phyloP scores from a whole-genome alignment of 2,888 invertebrate species.

The Xanthorhoe spadicearia region DNA sequence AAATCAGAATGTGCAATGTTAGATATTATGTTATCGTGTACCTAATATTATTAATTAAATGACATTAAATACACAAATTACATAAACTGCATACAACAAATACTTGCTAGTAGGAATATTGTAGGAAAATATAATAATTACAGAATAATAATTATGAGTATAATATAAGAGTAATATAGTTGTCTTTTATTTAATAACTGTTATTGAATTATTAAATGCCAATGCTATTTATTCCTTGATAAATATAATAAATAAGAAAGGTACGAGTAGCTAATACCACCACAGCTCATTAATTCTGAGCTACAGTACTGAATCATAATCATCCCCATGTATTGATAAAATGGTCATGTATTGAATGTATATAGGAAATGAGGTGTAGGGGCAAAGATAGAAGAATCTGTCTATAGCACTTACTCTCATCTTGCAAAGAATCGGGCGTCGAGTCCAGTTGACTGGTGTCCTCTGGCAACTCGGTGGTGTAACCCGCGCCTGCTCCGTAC shows the following conservation, averaged over 20 bases:
- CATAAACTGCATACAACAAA: conserved; percentile 4
- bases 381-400: conserved; percentile 3
- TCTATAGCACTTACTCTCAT: conserved; percentile 59
- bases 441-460: conserved; percentile 50
- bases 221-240: neutral
- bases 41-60: neutral
- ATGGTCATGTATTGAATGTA: conserved; percentile 1
- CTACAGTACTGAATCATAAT: no score
- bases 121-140: neutral
- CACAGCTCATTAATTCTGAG: neutral
- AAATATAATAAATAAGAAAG: neutral
- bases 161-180: neutral
- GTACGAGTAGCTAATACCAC: neutral
- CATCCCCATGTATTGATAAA: neutral
- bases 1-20: neutral
- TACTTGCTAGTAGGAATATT: neutral
- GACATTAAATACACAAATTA: conserved; percentile 6
- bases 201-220: neutral
- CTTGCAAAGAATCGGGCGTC: conserved; percentile 55
- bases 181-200: neutral
- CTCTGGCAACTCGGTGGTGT: conserved; percentile 59
- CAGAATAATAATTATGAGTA: neutral
- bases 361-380: conserved; percentile 13
- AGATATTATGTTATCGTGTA: neutral
- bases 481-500: conserved; percentile 61